These are phyloP conservation scores for Trichosurus vulpecula DNA, from an alignment of 2,797 vertebrate species.

Conservation along the genomic window DNA sequence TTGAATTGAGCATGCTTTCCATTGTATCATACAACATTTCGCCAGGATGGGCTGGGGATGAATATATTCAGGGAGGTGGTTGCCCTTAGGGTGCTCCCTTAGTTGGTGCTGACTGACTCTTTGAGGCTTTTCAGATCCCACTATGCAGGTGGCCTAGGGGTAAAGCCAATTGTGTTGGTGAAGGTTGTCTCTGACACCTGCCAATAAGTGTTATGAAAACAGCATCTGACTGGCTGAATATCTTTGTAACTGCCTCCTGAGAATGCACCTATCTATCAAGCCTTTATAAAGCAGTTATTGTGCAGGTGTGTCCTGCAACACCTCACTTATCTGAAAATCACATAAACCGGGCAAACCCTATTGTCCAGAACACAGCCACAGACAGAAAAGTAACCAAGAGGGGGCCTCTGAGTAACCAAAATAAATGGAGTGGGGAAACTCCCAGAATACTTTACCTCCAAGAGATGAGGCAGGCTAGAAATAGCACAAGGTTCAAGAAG, in stretches of 20 bases:
- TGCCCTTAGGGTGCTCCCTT: neutral
- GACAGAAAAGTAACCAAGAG: neutral
- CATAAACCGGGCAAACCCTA: neutral
- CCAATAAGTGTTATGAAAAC: neutral
- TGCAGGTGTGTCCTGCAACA: neutral
- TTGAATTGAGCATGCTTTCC: neutral
- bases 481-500: neutral
- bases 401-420: neutral
- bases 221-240: constrained; percentile 22
- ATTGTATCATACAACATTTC: neutral
- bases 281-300: neutral
- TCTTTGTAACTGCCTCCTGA: neutral
- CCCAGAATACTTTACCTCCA: neutral
- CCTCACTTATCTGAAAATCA: neutral
- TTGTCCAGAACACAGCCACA: neutral
- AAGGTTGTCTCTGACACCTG: neutral
- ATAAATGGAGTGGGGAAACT: neutral
- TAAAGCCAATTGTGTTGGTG: neutral
- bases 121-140: neutral
- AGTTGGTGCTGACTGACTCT: neutral
- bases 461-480: neutral
- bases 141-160: neutral
- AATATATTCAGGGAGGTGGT: neutral
- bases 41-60: neutral
- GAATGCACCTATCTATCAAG: neutral